A percentile compares a stretch with the other conserved stretches of the same genome.
These are phyloP conservation scores for Hirtodrosophila trivittata DNA, from an alignment of 2,888 invertebrate species.

Conservation along the genomic window DNA sequence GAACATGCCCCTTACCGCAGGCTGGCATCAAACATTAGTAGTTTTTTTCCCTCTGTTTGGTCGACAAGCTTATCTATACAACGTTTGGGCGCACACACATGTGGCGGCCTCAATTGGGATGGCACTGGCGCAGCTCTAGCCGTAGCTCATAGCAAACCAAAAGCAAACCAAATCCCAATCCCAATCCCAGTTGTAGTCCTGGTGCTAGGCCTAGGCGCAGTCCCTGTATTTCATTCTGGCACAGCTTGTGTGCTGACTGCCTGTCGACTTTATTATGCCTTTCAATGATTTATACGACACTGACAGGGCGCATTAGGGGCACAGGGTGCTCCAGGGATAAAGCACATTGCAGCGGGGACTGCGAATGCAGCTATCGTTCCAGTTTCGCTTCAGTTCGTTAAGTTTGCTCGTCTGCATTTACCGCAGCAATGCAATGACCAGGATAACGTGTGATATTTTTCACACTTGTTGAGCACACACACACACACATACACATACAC, in stretches of 20 bases:
- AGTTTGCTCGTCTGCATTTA: slow-evolving; percentile 38
- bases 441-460: slow-evolving; percentile 19
- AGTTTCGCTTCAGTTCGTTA: slow-evolving; percentile 36
- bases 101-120: slow-evolving; percentile 46
- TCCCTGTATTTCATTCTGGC: slow-evolving; percentile 5
- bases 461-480: slow-evolving; percentile 52
- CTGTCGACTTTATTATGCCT: slow-evolving; percentile 65
- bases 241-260: slow-evolving; percentile 35
- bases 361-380: slow-evolving; percentile 27
- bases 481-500: neutral
- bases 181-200: too few species aligned
- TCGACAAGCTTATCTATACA: slow-evolving; percentile 58
- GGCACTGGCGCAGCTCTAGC: too few species aligned
- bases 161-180: too few species aligned
- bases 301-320: slow-evolving; percentile 50
- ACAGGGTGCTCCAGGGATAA: slow-evolving; percentile 22
- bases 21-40: slow-evolving; percentile 50
- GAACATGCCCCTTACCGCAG: slow-evolving; percentile 45
- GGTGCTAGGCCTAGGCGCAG: neutral
- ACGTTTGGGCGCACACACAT: slow-evolving; percentile 38
- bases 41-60: slow-evolving; percentile 67
- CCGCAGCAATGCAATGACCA: slow-evolving; percentile 7
- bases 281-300: slow-evolving; percentile 61
- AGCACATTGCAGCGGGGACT: slow-evolving; percentile 14
- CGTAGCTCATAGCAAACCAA: too few species aligned